phyloP scores from a whole-genome alignment of 2,797 vertebrate species.

The Momotus momota region DNA sequence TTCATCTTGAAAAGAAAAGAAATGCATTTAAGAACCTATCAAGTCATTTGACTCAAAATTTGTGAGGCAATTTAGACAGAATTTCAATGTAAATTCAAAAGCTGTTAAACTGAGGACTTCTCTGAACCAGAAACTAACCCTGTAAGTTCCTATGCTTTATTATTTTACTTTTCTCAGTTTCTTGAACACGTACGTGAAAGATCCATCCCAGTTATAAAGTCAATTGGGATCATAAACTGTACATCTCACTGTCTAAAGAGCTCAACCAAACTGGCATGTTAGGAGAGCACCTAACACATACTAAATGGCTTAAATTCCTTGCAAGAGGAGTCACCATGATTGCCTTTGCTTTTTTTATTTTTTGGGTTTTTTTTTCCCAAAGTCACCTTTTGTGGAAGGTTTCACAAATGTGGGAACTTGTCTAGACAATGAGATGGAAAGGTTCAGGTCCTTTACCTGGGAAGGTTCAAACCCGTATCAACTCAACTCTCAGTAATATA shows the following conservation, averaged over 20 bases:
- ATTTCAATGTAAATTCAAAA: not conserved
- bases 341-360: not conserved
- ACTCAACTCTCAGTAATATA: not conserved
- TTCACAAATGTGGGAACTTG: not conserved
- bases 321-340: not conserved
- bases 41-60: constrained; percentile 4
- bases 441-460: not conserved
- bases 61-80: not conserved
- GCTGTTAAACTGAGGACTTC: not conserved
- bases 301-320: not conserved
- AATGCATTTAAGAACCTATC: constrained; percentile 20
- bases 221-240: not conserved
- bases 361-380: not conserved
- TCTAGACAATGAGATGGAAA: not conserved
- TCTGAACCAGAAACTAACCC: not conserved
- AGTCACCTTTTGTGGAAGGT: not conserved
- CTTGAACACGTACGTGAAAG: not conserved
- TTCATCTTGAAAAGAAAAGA: not conserved
- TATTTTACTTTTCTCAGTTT: not conserved
- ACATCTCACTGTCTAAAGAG: not conserved
- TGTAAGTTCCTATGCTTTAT: not conserved
- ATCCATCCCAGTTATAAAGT: not conserved
- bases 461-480: not conserved
- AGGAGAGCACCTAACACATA: not conserved
- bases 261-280: not conserved